Evolutionary conservation across 2,113 vertebrate genomes (phyloP).

Genomic region (Pluvianellus socialis): DNA sequence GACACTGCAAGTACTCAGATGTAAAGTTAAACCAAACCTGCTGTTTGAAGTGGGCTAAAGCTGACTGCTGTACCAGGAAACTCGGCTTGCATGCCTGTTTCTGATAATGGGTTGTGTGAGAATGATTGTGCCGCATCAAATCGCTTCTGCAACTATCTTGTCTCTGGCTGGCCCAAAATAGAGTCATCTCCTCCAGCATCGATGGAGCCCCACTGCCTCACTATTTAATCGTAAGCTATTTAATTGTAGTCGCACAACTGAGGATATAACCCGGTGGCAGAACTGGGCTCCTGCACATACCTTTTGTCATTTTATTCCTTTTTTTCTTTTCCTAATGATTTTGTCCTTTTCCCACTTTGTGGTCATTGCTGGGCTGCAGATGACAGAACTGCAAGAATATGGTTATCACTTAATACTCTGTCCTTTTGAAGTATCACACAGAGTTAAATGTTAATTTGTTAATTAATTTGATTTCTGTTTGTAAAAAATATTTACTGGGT

Average conservation of each 20-base stretch:
- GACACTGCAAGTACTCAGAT: background rate
- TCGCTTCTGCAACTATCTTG: background rate
- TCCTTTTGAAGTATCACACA: background rate
- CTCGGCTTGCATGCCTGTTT: background rate
- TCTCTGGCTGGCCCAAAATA: background rate
- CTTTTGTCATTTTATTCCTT: background rate
- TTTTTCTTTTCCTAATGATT: background rate
- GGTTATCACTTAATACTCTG: background rate
- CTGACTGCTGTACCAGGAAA: background rate
- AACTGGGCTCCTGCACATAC: background rate
- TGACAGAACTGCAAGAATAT: background rate
- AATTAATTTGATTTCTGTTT: background rate
- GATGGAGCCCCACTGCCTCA: accelerated
- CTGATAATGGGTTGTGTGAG: background rate
- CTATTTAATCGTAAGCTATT: background rate
- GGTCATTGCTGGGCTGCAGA: background rate
- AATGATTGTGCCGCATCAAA: background rate
- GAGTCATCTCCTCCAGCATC: background rate
- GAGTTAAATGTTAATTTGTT: background rate
- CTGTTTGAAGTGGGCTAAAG: conserved; percentile 10
- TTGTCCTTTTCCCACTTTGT: background rate
- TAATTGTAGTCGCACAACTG: background rate
- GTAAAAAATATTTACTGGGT: background rate
- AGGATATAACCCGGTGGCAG: background rate
- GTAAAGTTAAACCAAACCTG: background rate